phyloP scores from a whole-genome alignment of 2,797 vertebrate species.

The Rachycentron canadum region DNA sequence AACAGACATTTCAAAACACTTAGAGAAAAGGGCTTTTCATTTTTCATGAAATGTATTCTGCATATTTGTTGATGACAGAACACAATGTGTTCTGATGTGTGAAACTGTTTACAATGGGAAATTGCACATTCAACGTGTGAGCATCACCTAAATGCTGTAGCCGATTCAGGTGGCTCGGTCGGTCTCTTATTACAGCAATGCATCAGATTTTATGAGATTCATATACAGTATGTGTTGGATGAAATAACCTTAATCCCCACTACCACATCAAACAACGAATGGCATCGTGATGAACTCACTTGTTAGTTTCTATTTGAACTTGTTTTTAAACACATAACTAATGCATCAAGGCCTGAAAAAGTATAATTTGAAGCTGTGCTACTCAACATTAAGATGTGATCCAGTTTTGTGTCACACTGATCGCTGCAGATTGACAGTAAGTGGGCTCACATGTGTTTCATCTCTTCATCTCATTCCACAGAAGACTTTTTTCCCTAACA shows the following conservation, averaged over 20 bases:
- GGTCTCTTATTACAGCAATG: too few species aligned
- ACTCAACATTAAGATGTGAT: background rate
- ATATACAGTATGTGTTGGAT: too few species aligned
- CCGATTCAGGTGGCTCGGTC: too few species aligned
- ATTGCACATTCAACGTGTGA: background rate
- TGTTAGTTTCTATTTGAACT: background rate
- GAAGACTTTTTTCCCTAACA: background rate
- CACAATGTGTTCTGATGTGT: too few species aligned
- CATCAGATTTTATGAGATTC: too few species aligned
- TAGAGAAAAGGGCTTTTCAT: background rate
- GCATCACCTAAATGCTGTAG: too few species aligned
- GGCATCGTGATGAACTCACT: background rate
- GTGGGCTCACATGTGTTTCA: conserved; percentile 26
- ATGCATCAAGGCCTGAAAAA: background rate
- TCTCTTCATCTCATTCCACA: conserved; percentile 46
- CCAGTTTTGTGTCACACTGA: background rate
- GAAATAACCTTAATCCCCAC: too few species aligned
- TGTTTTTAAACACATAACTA: background rate
- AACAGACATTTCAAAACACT: background rate
- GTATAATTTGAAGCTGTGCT: background rate
- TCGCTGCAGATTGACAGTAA: conserved; percentile 10
- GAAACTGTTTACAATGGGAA: background rate
- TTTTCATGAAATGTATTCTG: too few species aligned
- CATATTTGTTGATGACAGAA: too few species aligned
- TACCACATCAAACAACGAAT: background rate